Conservation (phyloP, 2,113 vertebrate genomes). For the Muscicapa adusta region DNA sequence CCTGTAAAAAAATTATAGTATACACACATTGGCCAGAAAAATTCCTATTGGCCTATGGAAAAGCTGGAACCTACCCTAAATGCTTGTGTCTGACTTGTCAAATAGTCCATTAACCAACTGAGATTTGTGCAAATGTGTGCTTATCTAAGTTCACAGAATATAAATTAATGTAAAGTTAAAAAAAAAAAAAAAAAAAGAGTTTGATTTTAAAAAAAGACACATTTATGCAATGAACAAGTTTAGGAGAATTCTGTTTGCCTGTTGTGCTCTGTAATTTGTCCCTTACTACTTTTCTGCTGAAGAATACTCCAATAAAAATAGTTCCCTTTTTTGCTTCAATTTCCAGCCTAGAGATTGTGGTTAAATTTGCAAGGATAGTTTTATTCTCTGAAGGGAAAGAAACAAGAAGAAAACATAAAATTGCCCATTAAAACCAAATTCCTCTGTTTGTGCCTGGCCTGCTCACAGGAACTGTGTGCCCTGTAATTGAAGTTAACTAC, state of each 20-base stretch:
- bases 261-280: neutral
- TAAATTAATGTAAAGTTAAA: neutral
- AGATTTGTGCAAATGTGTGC: neutral
- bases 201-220: neutral
- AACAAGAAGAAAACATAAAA: conserved; percentile 22
- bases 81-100: neutral
- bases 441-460: neutral
- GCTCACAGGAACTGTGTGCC: neutral
- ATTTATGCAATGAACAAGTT: neutral
- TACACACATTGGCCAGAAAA: neutral
- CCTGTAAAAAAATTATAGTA: neutral
- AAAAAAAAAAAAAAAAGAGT: neutral
- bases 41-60: neutral
- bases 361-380: neutral
- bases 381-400: neutral
- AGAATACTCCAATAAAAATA: neutral
- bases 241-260: neutral
- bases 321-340: neutral
- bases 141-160: neutral
- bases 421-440: neutral
- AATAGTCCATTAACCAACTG: neutral
- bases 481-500: neutral
- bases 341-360: neutral
- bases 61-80: neutral
- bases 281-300: neutral